Evolutionary conservation across 2,113 vertebrate genomes (phyloP), one percentile per base, ranked within the genome.

Genomic region (Numida meleagris): DNA sequence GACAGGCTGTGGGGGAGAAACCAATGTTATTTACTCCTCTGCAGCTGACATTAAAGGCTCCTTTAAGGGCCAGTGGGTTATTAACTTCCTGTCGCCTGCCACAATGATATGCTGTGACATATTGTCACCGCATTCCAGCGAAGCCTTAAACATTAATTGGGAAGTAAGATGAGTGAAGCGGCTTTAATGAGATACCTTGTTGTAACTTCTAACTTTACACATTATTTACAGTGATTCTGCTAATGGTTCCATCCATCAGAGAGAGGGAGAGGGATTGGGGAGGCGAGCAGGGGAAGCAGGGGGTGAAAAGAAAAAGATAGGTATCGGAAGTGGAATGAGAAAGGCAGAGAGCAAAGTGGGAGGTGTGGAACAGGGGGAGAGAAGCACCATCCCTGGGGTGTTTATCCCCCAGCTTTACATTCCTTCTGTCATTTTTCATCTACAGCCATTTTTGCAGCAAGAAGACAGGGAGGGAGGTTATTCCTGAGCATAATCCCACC

Each of bases 121-220:
- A 98, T 97, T 97, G 97, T 98, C 97, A 98, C 95, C 43, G 48
- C 61, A 59, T 97, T 92, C 94, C 80, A 95, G 94, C 50, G 91
- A 96, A 96, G 97, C 97, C 97, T 98, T 97, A 97, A 97, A 97
- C 98, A 97, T 98, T 98, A 98, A 98, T 98, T 98, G 98, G 98
- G 96, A 97, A 98, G 97, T 96, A 97, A 98, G 97, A 98, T 94
- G 96, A 97, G 97, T 97, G 82, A 97, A 97, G 97, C 91, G 23
- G 79, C 96, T 98, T 98, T 98, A 98, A 98, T 98, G 98, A 98
- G 98, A 98, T 97, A 97, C 98, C 98, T 97, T 97, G 97, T 98
- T 98, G 98, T 98, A 98, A 97, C 97, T 98, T 98, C 96, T 97
- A 97, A 97, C 97, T 97, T 96, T 97, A 95, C 96, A 97, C 95